Evolutionary conservation across 2,888 invertebrate genomes (phyloP).

Genomic region (Drosophila nigricruria): DNA sequence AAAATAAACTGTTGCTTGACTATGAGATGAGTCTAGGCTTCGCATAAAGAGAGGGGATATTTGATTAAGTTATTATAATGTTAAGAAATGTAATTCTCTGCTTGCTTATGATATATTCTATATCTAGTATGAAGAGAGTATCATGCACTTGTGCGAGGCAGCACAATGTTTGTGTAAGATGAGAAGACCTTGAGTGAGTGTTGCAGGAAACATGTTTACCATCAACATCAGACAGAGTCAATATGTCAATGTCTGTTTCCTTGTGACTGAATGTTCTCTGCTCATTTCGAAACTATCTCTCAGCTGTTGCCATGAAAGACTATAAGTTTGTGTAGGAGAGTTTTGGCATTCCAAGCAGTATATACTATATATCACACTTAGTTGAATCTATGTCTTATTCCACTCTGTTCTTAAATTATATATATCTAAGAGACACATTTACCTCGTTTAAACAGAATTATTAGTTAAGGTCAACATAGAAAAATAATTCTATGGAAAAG

Average conservation of each 20-base stretch:
- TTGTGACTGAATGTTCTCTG: not conserved
- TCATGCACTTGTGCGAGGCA: too few species aligned
- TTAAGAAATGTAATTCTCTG: not conserved
- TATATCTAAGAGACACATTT: not conserved
- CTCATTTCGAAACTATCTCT: not conserved
- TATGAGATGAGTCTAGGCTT: not conserved
- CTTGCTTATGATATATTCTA: too few species aligned
- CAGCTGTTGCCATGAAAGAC: not conserved
- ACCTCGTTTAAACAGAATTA: not conserved
- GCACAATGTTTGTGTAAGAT: not conserved
- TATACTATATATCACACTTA: not conserved
- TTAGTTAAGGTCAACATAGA: not conserved
- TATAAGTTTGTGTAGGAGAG: not conserved
- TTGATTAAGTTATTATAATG: too few species aligned
- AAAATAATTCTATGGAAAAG: not conserved
- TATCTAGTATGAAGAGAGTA: not conserved
- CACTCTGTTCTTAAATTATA: not conserved
- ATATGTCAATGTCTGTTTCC: conserved; percentile 1
- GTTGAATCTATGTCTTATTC: too few species aligned
- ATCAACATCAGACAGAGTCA: conserved; percentile 4
- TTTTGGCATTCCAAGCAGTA: not conserved
- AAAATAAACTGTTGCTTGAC: not conserved
- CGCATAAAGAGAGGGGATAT: not conserved
- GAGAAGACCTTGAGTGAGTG: not conserved
- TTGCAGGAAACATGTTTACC: not conserved